These are phyloP conservation scores for Torymus aiolomorphi DNA, from an alignment of 2,888 invertebrate species.

Conservation along the genomic window DNA sequence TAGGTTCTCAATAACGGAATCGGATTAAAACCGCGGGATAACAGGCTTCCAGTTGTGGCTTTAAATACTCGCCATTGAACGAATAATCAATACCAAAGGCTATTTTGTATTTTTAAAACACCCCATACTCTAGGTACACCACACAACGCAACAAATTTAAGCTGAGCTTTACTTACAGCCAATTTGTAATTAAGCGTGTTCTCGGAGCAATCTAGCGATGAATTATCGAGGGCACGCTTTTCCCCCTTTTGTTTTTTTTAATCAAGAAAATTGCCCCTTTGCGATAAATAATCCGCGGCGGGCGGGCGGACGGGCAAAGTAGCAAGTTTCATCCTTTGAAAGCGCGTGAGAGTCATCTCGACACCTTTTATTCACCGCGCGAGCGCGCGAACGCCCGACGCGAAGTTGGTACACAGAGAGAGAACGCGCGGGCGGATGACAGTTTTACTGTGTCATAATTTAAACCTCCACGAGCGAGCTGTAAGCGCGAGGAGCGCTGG, in stretches of 20 bases:
- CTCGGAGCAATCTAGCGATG: too few relatives aligned
- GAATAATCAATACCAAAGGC: background rate
- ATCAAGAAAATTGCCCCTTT: background rate
- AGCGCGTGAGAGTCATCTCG: slow-evolving; percentile 20
- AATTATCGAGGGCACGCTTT: too few relatives aligned
- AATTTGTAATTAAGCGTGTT: too few relatives aligned
- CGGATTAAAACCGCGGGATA: slow-evolving; percentile 30
- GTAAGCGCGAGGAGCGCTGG: background rate
- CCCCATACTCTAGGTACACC: too few relatives aligned
- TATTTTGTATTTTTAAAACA: slow-evolving; percentile 1
- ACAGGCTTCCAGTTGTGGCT: background rate
- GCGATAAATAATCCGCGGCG: background rate
- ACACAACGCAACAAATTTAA: too few relatives aligned
- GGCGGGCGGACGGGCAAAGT: background rate
- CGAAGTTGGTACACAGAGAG: slow-evolving; percentile 15
- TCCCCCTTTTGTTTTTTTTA: background rate
- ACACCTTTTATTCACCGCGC: slow-evolving; percentile 25
- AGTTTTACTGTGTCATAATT: slow-evolving; percentile 55
- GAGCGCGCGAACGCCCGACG: background rate
- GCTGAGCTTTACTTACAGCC: too few relatives aligned
- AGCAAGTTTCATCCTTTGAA: slow-evolving; percentile 38
- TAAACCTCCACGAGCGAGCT: slow-evolving; percentile 24
- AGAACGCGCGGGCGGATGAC: slow-evolving; percentile 24
- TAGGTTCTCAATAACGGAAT: slow-evolving; percentile 34
- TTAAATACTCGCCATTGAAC: slow-evolving; percentile 20